These are phyloP conservation scores for Origma solitaria DNA, from an alignment of 2,113 vertebrate species.

Conservation along the genomic window DNA sequence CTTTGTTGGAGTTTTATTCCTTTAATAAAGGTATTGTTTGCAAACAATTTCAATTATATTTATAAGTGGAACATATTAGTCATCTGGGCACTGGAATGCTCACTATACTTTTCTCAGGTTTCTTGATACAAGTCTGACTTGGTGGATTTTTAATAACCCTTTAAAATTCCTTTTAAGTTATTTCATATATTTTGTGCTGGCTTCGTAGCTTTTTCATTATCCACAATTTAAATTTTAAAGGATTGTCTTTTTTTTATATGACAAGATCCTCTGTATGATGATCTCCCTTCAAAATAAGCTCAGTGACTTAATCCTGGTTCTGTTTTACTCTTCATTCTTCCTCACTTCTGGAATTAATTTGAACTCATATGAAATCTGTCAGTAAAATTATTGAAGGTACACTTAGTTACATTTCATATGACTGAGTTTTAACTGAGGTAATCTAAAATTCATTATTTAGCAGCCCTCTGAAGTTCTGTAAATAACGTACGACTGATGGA, in stretches of 20 bases:
- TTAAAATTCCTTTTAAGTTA: neutral
- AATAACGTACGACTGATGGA: slow-evolving; percentile 28
- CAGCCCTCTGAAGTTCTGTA: neutral
- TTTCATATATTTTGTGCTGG: neutral
- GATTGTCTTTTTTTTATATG: neutral
- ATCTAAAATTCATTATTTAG: slow-evolving; percentile 46
- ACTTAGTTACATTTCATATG: neutral
- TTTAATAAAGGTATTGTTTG: neutral
- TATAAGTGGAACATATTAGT: neutral
- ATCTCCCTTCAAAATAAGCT: neutral
- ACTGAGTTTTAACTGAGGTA: neutral
- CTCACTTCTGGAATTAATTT: neutral
- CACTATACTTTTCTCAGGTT: neutral
- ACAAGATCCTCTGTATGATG: neutral
- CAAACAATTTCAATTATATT: neutral
- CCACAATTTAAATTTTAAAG: neutral
- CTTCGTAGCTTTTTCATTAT: neutral
- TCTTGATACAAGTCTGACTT: neutral
- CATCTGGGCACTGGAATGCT: neutral
- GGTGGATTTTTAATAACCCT: neutral
- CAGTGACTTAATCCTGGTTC: rapidly evolving
- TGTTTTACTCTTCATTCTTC: neutral
- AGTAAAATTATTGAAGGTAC: slow-evolving; percentile 28
- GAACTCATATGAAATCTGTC: neutral
- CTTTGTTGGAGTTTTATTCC: neutral